Base-by-base conservation (phyloP, 2,888 invertebrate genomes). In the Phasia obesa region DNA sequence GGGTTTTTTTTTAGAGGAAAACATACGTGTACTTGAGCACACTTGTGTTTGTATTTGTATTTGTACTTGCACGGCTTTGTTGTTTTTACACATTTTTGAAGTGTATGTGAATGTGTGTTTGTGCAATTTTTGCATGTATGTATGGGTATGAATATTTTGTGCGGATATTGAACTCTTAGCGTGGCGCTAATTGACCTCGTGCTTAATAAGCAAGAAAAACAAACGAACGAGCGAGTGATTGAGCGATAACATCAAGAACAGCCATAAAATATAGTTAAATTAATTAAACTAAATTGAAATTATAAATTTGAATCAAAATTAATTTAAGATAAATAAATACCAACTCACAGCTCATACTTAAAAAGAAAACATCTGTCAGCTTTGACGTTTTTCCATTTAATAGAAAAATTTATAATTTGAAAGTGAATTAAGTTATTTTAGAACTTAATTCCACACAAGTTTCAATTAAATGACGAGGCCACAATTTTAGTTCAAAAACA, bases 151-250 rank as follows among this genome's bases (percentile, higher is more conserved):
- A 76, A 53, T 49, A 59, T 78, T 73, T 59, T 78, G 62, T 85
- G 88, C 89, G 89, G 89, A 89, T 89, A 88, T 89, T 89, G 89
- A 89, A 89, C 89, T 88, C 86, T 75, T 81, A 79, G 85, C 84
- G 85, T 87, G 87, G 87, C 88, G 88, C 89, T 89, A 89, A 89
- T 90, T 89, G 90, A 89, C 89, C 90, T 89, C 90, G 90, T 89
- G 89, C 88, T 87, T 87, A 89, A 77, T 65, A 90, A 87, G 88
- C 86, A 89, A 86, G 88, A 87, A 86, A 74, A 70, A 77, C n/a
- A 57, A 57, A 78, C 38, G 47, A 53, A 59, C 31, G n/a, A 73
- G 25, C 60, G 35, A 27, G 31, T n/a, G 44, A 55, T 25, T 23
- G 15, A 67, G 44, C 15, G 19, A 74, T 47, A 57, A 57, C 19